Percentiles rank a stretch among this genome's conserved stretches.
Conservation (phyloP, 2,113 vertebrate species). For the Pleuronectes platessa region DNA sequence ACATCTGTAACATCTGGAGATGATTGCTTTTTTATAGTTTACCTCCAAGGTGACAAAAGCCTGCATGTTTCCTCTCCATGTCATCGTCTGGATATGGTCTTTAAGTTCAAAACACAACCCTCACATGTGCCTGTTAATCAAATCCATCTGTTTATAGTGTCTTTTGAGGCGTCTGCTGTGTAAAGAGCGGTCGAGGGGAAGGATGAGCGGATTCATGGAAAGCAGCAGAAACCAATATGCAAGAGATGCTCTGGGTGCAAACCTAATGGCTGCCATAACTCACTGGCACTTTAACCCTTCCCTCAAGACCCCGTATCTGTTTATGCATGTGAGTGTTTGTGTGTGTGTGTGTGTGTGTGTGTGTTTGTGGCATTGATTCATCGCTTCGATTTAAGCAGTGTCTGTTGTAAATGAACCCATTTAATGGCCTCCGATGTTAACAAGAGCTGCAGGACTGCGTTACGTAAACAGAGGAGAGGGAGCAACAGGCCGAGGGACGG, state of each 20-base stretch:
- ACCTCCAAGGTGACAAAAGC: too few species aligned
- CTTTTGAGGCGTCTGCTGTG: conserved; percentile 12
- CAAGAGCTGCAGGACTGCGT: conserved; percentile 31
- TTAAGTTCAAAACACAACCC: too few species aligned
- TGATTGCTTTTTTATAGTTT: neutral
- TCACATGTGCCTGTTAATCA: neutral
- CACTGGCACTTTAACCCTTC: conserved; percentile 43
- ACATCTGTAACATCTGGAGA: conserved; percentile 21
- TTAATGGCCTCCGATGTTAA: conserved; percentile 43
- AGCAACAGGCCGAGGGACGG: neutral
- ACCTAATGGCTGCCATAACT: conserved; percentile 63
- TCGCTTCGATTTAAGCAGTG: conserved; percentile 31
- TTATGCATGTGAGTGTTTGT: conserved; percentile 4
- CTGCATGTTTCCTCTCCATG: neutral
- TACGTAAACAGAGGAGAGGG: neutral
- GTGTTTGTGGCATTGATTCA: conserved; percentile 45
- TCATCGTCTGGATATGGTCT: neutral
- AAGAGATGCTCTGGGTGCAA: conserved; percentile 34
- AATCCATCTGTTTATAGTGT: neutral
- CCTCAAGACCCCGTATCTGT: conserved; percentile 41
- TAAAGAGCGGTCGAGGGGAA: conserved; percentile 8
- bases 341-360: neutral
- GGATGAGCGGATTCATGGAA: conserved; percentile 28
- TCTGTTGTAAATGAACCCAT: conserved; percentile 37
- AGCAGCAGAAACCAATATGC: conserved; percentile 42